Base-by-base conservation (phyloP, 1,140 invertebrate genomes). In the Drosophila quadrilineata region DNA sequence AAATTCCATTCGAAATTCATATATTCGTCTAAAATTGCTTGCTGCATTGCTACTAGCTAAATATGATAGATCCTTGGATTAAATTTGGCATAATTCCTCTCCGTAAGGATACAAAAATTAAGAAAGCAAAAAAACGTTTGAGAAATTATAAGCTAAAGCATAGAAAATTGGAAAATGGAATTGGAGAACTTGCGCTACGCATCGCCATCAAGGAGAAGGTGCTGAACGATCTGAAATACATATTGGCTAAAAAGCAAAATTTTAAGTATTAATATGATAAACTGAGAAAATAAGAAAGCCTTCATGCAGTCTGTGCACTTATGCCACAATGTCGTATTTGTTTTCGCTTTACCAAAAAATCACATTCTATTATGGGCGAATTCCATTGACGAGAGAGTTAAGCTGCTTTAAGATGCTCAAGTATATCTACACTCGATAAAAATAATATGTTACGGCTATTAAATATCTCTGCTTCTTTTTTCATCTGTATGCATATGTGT, bases 11-110 rank as follows among this genome's bases (percentile, higher is more conserved):
- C 6, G 24, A 46, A 35, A 40, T 29, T 6, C 14, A 14, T 26
- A 19, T 40, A 40, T 19, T 40, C 3, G 6, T 26, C 6, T 9
- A 5, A 6, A 43, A 35, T 2, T 41, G 21, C 14, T 45, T 19
- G 24, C 41, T 36, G 71, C 57, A 57, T 69, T 70, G 19, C 2
- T 22, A 29, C 8, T 36, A 12, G 35, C n/a, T 26, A 6, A 12
- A 24, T 10, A 73, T 74, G 75, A 38, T 35, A 16, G 33, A 64
- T 59, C 35, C 50, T 6, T 75, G 73, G 72, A 21, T 24, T 2
- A 49, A 64, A 26, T 38, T 46, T 29, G 68, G 68, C 41, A 28
- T 54, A 2, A 4, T 43, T 0, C 8, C 3, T 9, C 33, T 21
- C 0, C 5, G 21, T 1, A 63, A 21, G 1, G 2, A 19, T 12